Evolutionary conservation across 2,888 invertebrate genomes (phyloP).

Genomic region (Drosophila fulvimacula): DNA sequence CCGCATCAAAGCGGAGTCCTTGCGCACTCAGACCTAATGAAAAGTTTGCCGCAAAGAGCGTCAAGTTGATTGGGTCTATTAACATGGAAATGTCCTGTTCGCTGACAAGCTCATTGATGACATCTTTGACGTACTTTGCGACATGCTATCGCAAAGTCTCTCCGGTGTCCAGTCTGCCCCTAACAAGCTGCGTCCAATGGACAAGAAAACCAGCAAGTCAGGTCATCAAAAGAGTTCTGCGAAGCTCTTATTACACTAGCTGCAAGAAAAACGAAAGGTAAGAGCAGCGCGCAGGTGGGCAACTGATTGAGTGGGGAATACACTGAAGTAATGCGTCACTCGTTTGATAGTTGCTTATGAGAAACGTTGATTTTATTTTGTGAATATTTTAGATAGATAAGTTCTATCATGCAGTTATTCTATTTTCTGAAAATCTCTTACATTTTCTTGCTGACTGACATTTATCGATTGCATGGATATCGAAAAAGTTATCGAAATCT

Average conservation of each 20-base stretch:
- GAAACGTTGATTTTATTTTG: neutral
- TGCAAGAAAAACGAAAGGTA: no score
- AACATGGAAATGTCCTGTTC: conserved; percentile 5
- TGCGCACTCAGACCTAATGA: conserved; percentile 7
- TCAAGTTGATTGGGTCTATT: conserved; percentile 5
- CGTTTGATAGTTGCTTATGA: neutral
- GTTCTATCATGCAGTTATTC: no score
- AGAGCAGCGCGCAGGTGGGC: no score
- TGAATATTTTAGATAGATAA: no score
- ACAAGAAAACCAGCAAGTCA: neutral
- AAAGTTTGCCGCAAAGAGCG: conserved; percentile 16
- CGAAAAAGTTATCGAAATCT: no score
- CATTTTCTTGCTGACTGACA: no score
- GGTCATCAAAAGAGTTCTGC: conserved; percentile 1
- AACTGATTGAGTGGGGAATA: neutral
- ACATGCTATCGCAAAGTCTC: neutral
- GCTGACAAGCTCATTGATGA: conserved; percentile 13
- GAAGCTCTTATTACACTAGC: neutral
- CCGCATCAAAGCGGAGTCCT: neutral
- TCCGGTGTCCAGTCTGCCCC: neutral
- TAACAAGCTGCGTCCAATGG: neutral
- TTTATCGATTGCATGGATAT: no score
- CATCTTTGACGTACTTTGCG: conserved; percentile 12
- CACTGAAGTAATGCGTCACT: neutral
- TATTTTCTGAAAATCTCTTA: no score